A percentile compares a stretch with the other conserved stretches of the same genome.
phyloP scores from a whole-genome alignment of 2,888 invertebrate species.

The Onthophagus sagittarius region DNA sequence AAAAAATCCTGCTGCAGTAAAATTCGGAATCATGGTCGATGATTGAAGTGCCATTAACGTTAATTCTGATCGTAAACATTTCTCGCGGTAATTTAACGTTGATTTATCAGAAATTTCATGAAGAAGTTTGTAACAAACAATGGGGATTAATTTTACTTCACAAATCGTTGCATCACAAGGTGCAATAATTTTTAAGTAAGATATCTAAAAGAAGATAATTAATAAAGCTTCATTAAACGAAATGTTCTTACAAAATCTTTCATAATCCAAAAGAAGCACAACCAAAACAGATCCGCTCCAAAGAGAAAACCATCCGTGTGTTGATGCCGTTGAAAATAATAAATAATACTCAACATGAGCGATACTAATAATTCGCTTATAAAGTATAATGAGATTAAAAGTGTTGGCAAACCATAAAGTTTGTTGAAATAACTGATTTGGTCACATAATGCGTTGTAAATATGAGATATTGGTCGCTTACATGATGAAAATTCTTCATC shows the following conservation, averaged over 20 bases:
- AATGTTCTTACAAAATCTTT: slow-evolving; percentile 13
- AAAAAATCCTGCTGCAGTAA: slow-evolving; percentile 28
- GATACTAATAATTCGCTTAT: slow-evolving; percentile 1
- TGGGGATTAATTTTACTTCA: slow-evolving; percentile 29
- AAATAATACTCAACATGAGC: slow-evolving; percentile 7
- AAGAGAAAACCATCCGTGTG: neutral
- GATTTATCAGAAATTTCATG: slow-evolving; percentile 24
- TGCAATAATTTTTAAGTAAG: slow-evolving; percentile 27
- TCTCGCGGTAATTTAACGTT: slow-evolving; percentile 9
- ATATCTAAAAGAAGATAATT: neutral
- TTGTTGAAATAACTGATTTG: slow-evolving; percentile 11
- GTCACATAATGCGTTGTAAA: slow-evolving; percentile 12
- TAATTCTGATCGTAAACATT: slow-evolving; percentile 21
- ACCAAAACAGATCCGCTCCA: neutral
- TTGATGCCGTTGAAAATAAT: neutral
- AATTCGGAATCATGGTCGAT: slow-evolving; percentile 4
- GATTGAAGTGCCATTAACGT: slow-evolving; percentile 26
- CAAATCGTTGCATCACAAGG: slow-evolving; percentile 28
- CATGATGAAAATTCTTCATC: neutral
- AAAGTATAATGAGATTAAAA: slow-evolving; percentile 4
- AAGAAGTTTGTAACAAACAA: slow-evolving; percentile 28
- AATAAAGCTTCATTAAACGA: neutral
- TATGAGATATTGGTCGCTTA: neutral
- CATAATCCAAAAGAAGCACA: slow-evolving; percentile 13
- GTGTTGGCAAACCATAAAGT: slow-evolving; percentile 7